Conservation (phyloP, 1,140 invertebrate species). For the Drosophila asahinai region DNA sequence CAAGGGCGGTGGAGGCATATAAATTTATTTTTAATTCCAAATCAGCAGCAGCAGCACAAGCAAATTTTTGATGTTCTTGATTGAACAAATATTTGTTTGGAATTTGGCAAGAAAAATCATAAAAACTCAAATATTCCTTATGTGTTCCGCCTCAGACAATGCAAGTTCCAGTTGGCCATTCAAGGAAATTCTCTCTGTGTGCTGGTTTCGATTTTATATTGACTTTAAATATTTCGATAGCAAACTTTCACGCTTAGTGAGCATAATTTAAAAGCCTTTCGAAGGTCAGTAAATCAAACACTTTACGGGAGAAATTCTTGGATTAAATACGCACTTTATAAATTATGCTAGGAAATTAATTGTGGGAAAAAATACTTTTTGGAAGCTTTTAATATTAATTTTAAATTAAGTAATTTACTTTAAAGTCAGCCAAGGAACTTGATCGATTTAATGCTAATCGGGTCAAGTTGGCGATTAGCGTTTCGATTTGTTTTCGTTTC, state of each 20-base stretch:
- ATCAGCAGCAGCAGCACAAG: background rate
- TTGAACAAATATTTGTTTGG: conserved; percentile 29
- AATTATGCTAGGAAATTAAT: too few species aligned
- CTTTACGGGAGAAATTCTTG: background rate
- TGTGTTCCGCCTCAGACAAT: conserved; percentile 13
- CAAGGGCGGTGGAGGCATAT: conserved; percentile 11
- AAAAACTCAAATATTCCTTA: conserved; percentile 25
- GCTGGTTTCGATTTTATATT: background rate
- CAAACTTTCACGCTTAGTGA: background rate
- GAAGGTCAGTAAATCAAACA: background rate
- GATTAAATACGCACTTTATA: background rate
- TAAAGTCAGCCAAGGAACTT: background rate
- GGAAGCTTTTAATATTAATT: too few species aligned
- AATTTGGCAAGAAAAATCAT: conserved; percentile 39
- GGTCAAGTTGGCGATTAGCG: conserved; percentile 41
- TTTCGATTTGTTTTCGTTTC: conserved; percentile 11
- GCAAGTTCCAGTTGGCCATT: background rate
- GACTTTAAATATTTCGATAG: background rate
- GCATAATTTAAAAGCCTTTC: conserved; percentile 3
- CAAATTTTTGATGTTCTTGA: conserved; percentile 17
- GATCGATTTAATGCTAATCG: conserved; percentile 16
- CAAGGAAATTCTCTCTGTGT: background rate
- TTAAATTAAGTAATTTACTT: too few species aligned
- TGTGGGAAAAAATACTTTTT: too few species aligned
- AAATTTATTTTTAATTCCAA: conserved; percentile 22